Evolutionary conservation across 30 jellyfish, hydroid and myxozoan genomes (phyloP).

Genomic region (Chrysaora quinquecirrha): DNA sequence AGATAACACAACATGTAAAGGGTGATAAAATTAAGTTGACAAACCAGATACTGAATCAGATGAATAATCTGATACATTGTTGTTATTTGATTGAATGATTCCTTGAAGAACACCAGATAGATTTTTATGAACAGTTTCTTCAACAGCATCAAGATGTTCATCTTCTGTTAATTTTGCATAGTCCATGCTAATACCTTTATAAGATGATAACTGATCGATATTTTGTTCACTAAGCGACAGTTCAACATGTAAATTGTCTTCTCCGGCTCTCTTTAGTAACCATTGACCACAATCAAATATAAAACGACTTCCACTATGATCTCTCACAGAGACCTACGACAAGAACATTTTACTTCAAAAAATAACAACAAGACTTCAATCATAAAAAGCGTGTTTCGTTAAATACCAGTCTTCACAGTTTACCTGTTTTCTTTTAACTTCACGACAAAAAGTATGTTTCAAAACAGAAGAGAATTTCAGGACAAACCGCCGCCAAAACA

Average conservation of each 20-base stretch:
- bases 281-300: conserved; percentile 61
- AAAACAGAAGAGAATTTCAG: no score
- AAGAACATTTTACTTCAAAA: no score
- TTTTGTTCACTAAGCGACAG: conserved; percentile 45
- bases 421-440: no score
- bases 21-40: no score
- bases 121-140: conserved; percentile 62
- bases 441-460: no score
- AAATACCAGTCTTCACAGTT: no score
- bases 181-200: conserved; percentile 45
- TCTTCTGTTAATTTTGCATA: conserved; percentile 30
- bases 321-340: conserved; percentile 67
- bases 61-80: background rate
- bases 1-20: no score
- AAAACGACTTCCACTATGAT: conserved; percentile 60
- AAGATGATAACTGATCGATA: conserved; percentile 53
- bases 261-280: conserved; percentile 44
- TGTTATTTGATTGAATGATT: conserved; percentile 23
- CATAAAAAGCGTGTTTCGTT: no score
- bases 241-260: conserved; percentile 27
- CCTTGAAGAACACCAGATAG: conserved; percentile 56
- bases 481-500: no score
- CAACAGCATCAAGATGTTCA: conserved; percentile 66
- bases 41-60: no score
- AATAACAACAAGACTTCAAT: no score